Conservation (phyloP, 37 sponge, comb jelly and placozoan genomes). For the Oopsacas minuta region DNA sequence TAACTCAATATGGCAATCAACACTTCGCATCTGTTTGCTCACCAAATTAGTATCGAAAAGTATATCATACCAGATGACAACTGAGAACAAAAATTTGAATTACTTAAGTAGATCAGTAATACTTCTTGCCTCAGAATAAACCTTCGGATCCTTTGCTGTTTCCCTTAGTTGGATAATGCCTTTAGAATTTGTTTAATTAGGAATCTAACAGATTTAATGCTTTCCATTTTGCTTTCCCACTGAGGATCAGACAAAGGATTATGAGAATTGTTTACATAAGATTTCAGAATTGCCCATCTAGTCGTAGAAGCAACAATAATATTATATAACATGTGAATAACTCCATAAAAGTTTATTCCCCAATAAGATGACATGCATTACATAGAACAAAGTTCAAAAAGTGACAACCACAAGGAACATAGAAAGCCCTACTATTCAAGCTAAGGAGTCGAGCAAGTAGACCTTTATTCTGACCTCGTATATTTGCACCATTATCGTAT, state of each 20-base stretch:
- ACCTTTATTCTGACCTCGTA: not conserved
- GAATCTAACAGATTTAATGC: not conserved
- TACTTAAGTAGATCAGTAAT: not conserved
- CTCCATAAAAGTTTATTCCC: not conserved
- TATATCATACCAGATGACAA: not conserved
- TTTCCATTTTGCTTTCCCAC: not conserved
- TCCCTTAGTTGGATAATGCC: not conserved
- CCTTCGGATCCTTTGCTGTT: not conserved
- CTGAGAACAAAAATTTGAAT: not conserved
- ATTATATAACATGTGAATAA: not conserved
- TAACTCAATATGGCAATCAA: no score
- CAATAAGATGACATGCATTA: not conserved
- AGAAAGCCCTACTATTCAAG: not conserved
- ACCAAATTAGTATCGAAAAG: not conserved
- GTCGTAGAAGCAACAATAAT: not conserved
- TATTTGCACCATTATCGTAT: not conserved
- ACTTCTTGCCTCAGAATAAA: not conserved
- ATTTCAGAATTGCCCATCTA: not conserved
- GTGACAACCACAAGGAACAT: not conserved
- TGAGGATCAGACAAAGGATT: not conserved
- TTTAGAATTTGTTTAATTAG: not conserved
- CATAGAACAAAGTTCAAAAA: not conserved
- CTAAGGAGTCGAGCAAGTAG: not conserved
- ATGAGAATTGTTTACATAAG: no score
- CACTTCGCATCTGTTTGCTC: not conserved